These are phyloP conservation scores for Macrophya annulata DNA, from an alignment of 2,888 invertebrate genomes.

Conservation along the genomic window DNA sequence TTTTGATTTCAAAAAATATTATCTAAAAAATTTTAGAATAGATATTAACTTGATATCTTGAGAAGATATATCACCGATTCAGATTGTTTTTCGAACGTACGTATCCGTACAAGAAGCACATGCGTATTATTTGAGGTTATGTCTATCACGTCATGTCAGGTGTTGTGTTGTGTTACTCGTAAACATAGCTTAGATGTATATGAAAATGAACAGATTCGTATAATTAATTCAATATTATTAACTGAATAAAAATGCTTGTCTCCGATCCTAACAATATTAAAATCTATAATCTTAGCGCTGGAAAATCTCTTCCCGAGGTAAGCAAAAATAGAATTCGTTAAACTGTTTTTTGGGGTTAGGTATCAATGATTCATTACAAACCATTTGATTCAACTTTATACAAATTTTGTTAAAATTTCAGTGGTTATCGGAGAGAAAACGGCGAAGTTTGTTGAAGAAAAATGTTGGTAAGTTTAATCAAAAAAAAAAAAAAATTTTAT, in stretches of 20 bases:
- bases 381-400: background rate
- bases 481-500: background rate
- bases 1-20: too few relatives aligned
- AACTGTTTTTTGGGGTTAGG: conserved; percentile 55
- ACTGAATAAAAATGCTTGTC: conserved; percentile 89
- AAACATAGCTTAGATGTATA: background rate
- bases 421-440: conserved; percentile 94
- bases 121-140: conserved; percentile 31
- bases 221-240: background rate
- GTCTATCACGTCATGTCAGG: background rate
- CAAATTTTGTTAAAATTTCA: conserved; percentile 77
- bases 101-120: background rate
- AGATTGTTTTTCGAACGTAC: background rate
- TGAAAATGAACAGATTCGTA: background rate
- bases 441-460: conserved; percentile 90
- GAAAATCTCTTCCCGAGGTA: conserved; percentile 98
- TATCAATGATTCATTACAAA: background rate
- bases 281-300: conserved; percentile 98
- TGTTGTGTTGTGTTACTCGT: background rate
- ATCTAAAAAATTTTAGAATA: background rate
- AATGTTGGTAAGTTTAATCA: conserved; percentile 84
- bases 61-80: background rate
- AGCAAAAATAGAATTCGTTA: conserved; percentile 67
- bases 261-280: conserved; percentile 97
- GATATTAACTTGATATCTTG: background rate